phyloP scores from a whole-genome alignment of 1,140 invertebrate species.

The Triops longicaudatus region DNA sequence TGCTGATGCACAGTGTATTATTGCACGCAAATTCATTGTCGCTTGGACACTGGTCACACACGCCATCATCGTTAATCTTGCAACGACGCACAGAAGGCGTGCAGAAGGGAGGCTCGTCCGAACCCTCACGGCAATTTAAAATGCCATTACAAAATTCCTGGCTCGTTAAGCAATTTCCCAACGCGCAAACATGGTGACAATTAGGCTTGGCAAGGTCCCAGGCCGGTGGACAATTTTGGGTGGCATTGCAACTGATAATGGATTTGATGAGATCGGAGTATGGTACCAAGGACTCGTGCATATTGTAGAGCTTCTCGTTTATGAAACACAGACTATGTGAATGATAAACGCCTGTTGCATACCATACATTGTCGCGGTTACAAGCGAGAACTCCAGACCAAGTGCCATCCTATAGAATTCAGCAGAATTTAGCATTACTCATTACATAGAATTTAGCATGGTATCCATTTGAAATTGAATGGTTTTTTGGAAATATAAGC shows the following conservation, averaged over 20 bases:
- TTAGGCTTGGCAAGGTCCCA: background rate
- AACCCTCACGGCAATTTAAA: conserved; percentile 22
- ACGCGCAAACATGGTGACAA: background rate
- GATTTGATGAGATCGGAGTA: background rate
- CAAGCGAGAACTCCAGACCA: background rate
- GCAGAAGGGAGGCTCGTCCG: conserved; percentile 5
- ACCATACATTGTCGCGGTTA: background rate
- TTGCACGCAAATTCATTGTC: background rate
- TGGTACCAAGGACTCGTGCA: background rate
- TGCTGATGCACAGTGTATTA: background rate
- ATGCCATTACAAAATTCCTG: conserved; percentile 21
- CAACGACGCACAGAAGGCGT: background rate
- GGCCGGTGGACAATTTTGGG: background rate
- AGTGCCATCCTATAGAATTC: background rate
- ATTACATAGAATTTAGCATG: too few species aligned
- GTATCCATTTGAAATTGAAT: too few species aligned
- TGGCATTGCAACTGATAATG: background rate
- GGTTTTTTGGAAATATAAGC: too few species aligned
- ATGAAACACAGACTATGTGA: background rate
- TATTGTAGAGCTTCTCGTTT: background rate
- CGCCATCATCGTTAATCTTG: background rate
- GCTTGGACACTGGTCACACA: background rate
- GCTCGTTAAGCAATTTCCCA: conserved; percentile 13
- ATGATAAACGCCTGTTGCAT: background rate
- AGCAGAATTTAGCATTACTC: too few species aligned